Evolutionary conservation across 2,113 vertebrate genomes (phyloP).

Genomic region (Leptobrachium leishanense): DNA sequence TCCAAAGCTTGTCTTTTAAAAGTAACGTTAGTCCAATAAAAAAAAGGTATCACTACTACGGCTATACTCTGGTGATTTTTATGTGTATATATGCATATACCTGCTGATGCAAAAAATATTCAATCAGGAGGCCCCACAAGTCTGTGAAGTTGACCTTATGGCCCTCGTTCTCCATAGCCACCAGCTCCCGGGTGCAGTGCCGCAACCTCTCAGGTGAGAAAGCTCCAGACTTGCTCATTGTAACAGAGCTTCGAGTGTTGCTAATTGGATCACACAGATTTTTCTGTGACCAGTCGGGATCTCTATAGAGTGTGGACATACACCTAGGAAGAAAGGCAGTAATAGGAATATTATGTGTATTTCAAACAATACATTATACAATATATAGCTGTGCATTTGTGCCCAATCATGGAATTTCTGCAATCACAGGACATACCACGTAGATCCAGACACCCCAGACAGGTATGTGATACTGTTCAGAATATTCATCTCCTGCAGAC

Average conservation of each 20-base stretch:
- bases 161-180: slow-evolving; percentile 59
- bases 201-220: slow-evolving; percentile 66
- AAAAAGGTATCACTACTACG: too few species aligned
- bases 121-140: slow-evolving; percentile 76
- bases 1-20: too few species aligned
- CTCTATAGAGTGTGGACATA: slow-evolving; percentile 72
- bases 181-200: slow-evolving; percentile 72
- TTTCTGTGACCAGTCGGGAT: slow-evolving; percentile 75
- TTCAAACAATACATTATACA: too few species aligned
- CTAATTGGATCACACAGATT: slow-evolving; percentile 63
- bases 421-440: slow-evolving; percentile 71
- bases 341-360: too few species aligned
- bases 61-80: too few species aligned
- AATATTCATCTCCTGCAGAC: slow-evolving; percentile 75
- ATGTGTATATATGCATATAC: slow-evolving; percentile 55
- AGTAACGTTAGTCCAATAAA: too few species aligned
- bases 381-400: too few species aligned
- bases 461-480: slow-evolving; percentile 74
- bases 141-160: slow-evolving; percentile 67
- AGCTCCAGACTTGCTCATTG: slow-evolving; percentile 62
- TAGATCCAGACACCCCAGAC: slow-evolving; percentile 83
- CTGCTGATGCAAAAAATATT: slow-evolving; percentile 76
- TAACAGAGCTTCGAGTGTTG: slow-evolving; percentile 58
- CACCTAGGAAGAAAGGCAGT: slow-evolving; percentile 65
- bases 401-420: neutral